Evolutionary conservation across 2,888 invertebrate species (phyloP).

Genomic region (Homarus gammarus): DNA sequence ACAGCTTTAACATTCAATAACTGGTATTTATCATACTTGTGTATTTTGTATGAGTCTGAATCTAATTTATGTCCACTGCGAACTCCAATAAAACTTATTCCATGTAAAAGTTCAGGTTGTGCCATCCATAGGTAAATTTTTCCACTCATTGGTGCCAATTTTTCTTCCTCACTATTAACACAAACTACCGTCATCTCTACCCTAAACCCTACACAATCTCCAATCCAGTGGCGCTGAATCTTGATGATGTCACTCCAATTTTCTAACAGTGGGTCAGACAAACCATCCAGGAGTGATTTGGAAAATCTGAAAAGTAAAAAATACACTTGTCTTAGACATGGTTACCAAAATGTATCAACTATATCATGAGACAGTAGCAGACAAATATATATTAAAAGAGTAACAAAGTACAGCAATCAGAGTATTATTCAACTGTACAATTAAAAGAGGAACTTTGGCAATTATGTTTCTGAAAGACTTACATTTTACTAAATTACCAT

Average conservation of each 20-base stretch:
- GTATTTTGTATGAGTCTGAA: slow-evolving; percentile 2
- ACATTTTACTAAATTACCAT: too few species aligned
- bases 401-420: too few species aligned
- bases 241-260: slow-evolving; percentile 92
- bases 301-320: slow-evolving; percentile 62
- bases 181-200: slow-evolving; percentile 83
- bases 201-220: slow-evolving; percentile 88
- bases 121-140: slow-evolving; percentile 71
- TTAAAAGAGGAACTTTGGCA: too few species aligned
- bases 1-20: slow-evolving; percentile 52
- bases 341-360: too few species aligned
- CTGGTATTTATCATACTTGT: neutral
- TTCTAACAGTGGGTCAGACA: slow-evolving; percentile 83
- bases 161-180: neutral
- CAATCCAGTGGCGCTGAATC: slow-evolving; percentile 94
- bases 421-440: too few species aligned
- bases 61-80: slow-evolving; percentile 56
- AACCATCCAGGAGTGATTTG: slow-evolving; percentile 83
- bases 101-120: slow-evolving; percentile 66
- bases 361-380: too few species aligned
- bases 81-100: slow-evolving; percentile 66
- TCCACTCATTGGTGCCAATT: neutral
- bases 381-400: too few species aligned
- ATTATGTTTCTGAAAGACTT: too few species aligned
- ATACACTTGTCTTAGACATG: too few species aligned